Base-by-base conservation (phyloP, 2,888 invertebrate genomes). In the Plebejus argus region DNA sequence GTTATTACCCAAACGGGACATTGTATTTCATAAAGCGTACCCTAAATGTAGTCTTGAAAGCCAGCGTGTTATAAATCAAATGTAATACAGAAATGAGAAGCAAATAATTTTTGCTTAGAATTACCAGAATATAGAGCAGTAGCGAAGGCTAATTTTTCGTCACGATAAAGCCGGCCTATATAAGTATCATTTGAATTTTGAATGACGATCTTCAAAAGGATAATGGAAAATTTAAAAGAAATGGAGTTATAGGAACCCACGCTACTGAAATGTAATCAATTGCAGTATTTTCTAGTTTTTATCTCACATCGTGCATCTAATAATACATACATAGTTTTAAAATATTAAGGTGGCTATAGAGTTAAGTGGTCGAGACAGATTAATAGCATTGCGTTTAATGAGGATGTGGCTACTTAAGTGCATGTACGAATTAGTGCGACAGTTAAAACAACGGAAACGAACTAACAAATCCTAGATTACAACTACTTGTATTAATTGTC, bases 401-500 rank as follows among this genome's bases (percentile, higher is more conserved):
- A 94, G 94, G 94, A 94, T 91, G 92, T 91, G 83, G 82, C 90
- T 93, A 92, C 93, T 93, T 94, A 91, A 84, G 86, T 83, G 83
- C 83, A 82, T 86, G 84, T 83, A 87, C 86, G 87, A 90, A 91
- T 92, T 92, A 91, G 91, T 88, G 90, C 88, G 89, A 90, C 92
- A 90, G 89, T 91, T 90, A 86, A 91, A 92, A 90, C 88, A 86
- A 86, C 87, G 87, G 86, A 92, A 91, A 92, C 92, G 91, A 92
- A 89, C 87, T 84, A 84, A 89, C 91, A 89, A 88, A 88, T 87
- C 86, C 91, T 91, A 89, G 91, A 92, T 92, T 91, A 89, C 86
- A 82, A 85, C 89, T 89, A 79, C 78, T 79, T 77, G 79, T 33
- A 66, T 28, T 28, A 28, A 66, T 66, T 66, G 66, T 33, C 28